These are phyloP conservation scores for Motacilla tschutschensis DNA, from an alignment of 2,113 vertebrate genomes.

Conservation along the genomic window DNA sequence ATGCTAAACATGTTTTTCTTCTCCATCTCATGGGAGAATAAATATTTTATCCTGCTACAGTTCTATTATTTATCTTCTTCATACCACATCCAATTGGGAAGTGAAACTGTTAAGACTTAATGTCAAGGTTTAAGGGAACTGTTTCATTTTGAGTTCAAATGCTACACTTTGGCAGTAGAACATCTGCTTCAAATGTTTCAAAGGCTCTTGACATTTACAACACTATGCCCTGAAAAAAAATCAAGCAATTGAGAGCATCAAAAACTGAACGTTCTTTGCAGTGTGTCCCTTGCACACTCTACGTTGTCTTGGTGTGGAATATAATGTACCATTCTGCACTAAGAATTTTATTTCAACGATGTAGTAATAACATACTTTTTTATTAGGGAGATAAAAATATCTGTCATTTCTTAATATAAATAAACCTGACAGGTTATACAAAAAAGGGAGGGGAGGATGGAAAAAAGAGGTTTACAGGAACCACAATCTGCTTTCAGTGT, in stretches of 20 bases:
- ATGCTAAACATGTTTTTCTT: conserved; percentile 72
- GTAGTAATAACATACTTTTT: conserved; percentile 19
- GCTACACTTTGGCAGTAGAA: conserved; percentile 46
- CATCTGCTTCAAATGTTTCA: conserved; percentile 60
- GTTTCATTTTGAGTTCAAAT: conserved; percentile 62
- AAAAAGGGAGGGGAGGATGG: neutral
- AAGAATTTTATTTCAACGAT: conserved; percentile 8
- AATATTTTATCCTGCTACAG: conserved; percentile 66
- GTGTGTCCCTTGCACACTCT: neutral
- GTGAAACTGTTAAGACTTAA: conserved; percentile 61
- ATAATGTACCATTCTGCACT: neutral
- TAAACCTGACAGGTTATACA: neutral
- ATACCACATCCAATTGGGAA: conserved; percentile 62
- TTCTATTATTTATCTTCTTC: conserved; percentile 72
- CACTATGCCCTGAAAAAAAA: neutral
- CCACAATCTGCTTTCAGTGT: neutral
- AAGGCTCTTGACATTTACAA: conserved; percentile 53
- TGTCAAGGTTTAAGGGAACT: conserved; percentile 62
- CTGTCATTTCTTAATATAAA: conserved; percentile 23
- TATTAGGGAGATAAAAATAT: conserved; percentile 29
- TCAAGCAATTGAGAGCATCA: conserved; percentile 3
- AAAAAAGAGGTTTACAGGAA: neutral
- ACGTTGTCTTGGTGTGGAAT: neutral
- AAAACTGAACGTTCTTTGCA: conserved; percentile 8
- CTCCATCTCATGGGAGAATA: conserved; percentile 58